Evolutionary conservation across 2,797 vertebrate species (phyloP), one percentile per base, ranked within the genome.

Genomic region (Decapterus maruadsi): DNA sequence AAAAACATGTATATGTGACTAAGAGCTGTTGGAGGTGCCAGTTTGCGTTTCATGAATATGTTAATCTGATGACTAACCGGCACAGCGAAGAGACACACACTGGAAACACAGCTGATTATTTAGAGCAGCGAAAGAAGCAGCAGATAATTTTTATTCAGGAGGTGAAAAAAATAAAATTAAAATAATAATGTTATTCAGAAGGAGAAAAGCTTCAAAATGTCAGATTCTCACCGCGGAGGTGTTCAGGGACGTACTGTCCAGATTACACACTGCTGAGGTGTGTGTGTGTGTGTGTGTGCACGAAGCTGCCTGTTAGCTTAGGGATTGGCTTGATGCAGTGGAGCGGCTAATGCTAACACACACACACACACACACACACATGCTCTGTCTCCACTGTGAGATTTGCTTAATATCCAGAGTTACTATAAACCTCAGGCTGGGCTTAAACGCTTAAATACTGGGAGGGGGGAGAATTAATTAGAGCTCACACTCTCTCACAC

Each of bases 321-420:
- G 77, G 78, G 85, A 90, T 88, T 89, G 85, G 84, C 83, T 72
- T 34, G 66, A 80, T 80, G 77, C 82, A 78, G 72, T 42, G 20
- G 63, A 68, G 75, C 71, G 31, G 86, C 78, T 87, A 88, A 85
- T 67, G 71, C 78, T 77, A 83, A 86, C 46, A 69, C 43, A 64
- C 69, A 75, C 40, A 20, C 20, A 64, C 69, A 75, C 40, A 20
- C 20, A 46, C 6, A 19, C 14, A 43, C 42, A 43, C 42, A 54
- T 56, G 40, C 38, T 40, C 38, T 40, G 8, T 2, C 6, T 59
- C 68, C 57, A 46, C 43, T 38, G 40, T 65, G 81, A 75, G 75
- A 80, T 81, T 68, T 68, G 57, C 38, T 74, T 77, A 73, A 81
- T 68, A 82, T 82, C 45, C 22, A 80, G 59, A 84, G 70, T 66